phyloP scores from a whole-genome alignment of 1,140 invertebrate genomes.

The Lycorma delicatula region DNA sequence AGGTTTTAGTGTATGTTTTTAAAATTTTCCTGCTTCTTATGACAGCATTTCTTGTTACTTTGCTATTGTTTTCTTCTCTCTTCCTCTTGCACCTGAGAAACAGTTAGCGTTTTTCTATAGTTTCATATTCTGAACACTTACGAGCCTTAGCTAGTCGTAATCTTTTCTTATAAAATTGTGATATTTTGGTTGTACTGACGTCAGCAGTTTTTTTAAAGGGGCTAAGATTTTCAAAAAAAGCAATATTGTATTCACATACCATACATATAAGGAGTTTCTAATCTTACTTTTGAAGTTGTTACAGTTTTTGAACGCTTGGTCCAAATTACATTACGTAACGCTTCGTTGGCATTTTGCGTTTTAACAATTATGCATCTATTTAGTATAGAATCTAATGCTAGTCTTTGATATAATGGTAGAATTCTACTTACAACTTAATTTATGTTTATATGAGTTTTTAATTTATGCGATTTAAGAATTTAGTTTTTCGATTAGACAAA shows the following conservation, averaged over 20 bases:
- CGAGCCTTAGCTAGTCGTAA: not conserved
- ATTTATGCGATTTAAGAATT: too few relatives aligned
- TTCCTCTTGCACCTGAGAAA: conserved; percentile 6
- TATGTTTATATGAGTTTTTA: too few relatives aligned
- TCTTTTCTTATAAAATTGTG: conserved; percentile 2
- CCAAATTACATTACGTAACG: conserved; percentile 3
- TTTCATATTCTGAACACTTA: not conserved
- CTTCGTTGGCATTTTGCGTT: conserved; percentile 3
- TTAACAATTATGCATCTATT: conserved; percentile 2
- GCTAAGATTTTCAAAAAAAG: not conserved
- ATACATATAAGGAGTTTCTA: not conserved
- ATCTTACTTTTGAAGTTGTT: conserved; percentile 2
- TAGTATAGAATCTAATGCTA: not conserved
- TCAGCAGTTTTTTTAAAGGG: conserved; percentile 5
- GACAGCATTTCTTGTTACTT: too few relatives aligned
- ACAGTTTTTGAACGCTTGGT: not conserved
- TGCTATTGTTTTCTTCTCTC: too few relatives aligned
- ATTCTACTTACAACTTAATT: conserved; percentile 10
- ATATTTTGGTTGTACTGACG: conserved; percentile 6
- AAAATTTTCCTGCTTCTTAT: too few relatives aligned
- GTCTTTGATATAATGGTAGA: not conserved
- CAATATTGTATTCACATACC: conserved; percentile 4
- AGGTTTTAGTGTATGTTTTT: too few relatives aligned
- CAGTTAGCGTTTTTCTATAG: conserved; percentile 6
- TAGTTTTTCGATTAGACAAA: too few relatives aligned